Base-by-base conservation (phyloP, 2,797 vertebrate genomes). In the Hephaestus fuliginosus region DNA sequence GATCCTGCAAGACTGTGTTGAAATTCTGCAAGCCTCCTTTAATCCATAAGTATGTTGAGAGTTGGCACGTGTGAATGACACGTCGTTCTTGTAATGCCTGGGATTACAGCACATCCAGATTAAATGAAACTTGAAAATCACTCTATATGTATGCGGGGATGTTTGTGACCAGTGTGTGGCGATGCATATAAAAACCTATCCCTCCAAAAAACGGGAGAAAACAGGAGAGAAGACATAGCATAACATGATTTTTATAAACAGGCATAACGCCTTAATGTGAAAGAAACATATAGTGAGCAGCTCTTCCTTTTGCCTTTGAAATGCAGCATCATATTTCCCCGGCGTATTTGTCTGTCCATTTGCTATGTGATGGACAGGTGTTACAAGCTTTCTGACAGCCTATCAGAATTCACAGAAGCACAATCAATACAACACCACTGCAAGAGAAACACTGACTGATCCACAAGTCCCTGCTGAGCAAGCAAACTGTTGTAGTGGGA, bases 401-500 rank as follows among this genome's bases (percentile, higher is more conserved):
- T 86, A 85, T 91, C 89, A 89, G 85, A 89, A 90, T 84, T 86
- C 86, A 89, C 73, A 88, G 56, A 90, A 69, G 78, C 58, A 74
- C 84, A 87, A 91, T 91, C 91, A 88, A 91, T 90, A 88, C 76
- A 9, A 64, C 78, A 73, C 66, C 55, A 74, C 88, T 83, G 83
- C 76, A 84, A 86, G 86, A 88, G 76, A 86, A 89, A 82, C 78
- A 78, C 80, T 58, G 84, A 81, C 88, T 81, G 87, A 90, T 89
- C 83, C 76, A 84, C 70, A 82, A 78, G 85, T 87, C 85, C 89
- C 91, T 89, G 88, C 91, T 91, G 91, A 92, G 81, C 80, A 79
- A 90, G 90, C 89, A 92, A 92, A 90, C 88, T 89, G 88, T 88
- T 89, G 89, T 86, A 69, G 77, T 78, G 84, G 75, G 63, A 77